Evolutionary conservation across 2,888 invertebrate species (phyloP).

Genomic region (Clepsis dumicolana): DNA sequence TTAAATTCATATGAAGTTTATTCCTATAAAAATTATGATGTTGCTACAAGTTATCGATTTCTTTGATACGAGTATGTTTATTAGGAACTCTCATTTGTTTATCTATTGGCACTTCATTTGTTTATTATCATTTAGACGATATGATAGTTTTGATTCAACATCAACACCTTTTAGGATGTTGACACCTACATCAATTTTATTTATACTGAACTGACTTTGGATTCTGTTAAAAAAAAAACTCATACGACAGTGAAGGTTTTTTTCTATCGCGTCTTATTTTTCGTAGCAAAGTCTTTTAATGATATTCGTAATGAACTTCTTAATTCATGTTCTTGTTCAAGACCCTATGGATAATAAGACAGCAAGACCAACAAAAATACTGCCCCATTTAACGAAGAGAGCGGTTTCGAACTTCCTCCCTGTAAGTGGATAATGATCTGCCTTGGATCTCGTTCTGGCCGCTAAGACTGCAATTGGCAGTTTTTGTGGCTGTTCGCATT

Average conservation of each 20-base stretch:
- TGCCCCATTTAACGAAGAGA: slow-evolving; percentile 60
- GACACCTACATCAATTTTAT: not conserved
- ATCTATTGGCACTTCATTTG: not conserved
- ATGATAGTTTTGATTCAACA: not conserved
- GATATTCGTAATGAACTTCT: not conserved
- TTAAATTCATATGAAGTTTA: not conserved
- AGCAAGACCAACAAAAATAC: slow-evolving; percentile 49
- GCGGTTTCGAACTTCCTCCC: slow-evolving; percentile 77
- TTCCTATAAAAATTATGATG: not conserved
- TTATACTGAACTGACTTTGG: too few relatives aligned
- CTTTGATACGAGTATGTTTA: not conserved
- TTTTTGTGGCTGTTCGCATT: slow-evolving; percentile 63
- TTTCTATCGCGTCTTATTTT: too few relatives aligned
- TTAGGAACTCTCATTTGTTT: not conserved
- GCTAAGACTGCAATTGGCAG: slow-evolving; percentile 65
- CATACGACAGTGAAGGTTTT: too few relatives aligned
- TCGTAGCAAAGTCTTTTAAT: not conserved
- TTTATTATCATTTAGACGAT: not conserved
- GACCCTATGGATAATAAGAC: not conserved
- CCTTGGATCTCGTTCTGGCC: slow-evolving; percentile 66
- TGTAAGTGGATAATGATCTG: slow-evolving; percentile 81
- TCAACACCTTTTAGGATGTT: not conserved
- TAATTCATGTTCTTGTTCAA: not conserved
- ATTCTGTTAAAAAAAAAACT: too few relatives aligned
- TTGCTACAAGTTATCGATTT: not conserved